These are phyloP conservation scores for Dinomys branickii DNA, from an alignment of 2,113 vertebrate species.

Conservation along the genomic window DNA sequence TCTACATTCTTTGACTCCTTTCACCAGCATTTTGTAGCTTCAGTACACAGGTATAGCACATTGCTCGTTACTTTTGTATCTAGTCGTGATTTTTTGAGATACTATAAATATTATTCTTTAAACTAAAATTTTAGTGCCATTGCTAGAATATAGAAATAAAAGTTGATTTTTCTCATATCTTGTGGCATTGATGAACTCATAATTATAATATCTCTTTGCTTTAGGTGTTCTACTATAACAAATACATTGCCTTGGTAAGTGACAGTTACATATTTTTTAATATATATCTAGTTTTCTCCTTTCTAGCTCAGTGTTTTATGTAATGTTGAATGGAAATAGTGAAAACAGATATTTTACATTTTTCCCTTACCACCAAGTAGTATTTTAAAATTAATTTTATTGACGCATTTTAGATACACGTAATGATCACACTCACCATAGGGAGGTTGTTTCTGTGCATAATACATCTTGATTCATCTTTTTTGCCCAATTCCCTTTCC, in stretches of 20 bases:
- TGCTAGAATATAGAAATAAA: background rate
- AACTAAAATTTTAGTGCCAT: background rate
- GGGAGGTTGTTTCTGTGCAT: background rate
- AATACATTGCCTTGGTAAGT: background rate
- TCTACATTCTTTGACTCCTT: background rate
- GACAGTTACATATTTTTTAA: background rate
- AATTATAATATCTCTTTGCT: background rate
- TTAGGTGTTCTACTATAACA: background rate
- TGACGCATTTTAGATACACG: background rate
- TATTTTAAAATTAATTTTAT: background rate
- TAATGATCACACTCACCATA: background rate
- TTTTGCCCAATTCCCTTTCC: background rate
- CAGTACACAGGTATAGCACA: background rate
- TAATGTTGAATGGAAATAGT: background rate
- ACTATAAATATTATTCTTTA: background rate
- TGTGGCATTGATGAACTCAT: background rate
- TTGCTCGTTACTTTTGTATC: background rate
- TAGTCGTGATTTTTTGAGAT: background rate
- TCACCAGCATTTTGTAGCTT: background rate
- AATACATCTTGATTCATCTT: background rate
- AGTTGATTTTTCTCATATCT: background rate
- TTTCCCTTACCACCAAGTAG: background rate
- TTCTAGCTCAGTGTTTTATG: background rate
- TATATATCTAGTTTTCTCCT: background rate
- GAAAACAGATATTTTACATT: background rate